Evolutionary conservation across 92 coral and sea anemone genomes (phyloP).

Genomic region (Heliopora coerulea): DNA sequence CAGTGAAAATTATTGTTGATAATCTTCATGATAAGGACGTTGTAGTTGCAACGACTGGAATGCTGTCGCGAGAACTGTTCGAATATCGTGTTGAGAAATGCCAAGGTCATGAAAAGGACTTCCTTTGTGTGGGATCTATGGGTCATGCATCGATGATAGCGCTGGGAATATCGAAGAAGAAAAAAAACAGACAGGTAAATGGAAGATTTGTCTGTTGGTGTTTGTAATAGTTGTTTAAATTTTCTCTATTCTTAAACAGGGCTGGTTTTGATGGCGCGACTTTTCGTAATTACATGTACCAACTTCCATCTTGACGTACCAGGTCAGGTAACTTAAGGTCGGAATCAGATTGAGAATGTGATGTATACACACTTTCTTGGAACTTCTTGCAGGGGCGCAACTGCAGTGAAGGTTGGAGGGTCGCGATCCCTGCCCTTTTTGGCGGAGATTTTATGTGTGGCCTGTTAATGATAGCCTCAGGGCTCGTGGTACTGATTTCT

Average conservation of each 20-base stretch:
- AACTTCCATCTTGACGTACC: neutral
- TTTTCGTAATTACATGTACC: too few relatives aligned
- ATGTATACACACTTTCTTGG: too few relatives aligned
- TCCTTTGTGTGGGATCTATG: slow-evolving; percentile 94
- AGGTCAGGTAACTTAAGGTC: too few relatives aligned
- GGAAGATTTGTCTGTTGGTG: too few relatives aligned
- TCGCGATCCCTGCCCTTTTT: too few relatives aligned
- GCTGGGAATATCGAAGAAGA: slow-evolving; percentile 88
- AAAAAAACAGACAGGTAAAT: slow-evolving; percentile 88
- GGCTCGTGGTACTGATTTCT: slow-evolving; percentile 83
- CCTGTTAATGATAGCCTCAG: slow-evolving; percentile 77
- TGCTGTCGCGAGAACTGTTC: slow-evolving; percentile 98
- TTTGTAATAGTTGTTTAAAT: too few relatives aligned
- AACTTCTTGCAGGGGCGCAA: too few relatives aligned
- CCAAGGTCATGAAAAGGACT: slow-evolving; percentile 97
- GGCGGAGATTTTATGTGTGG: too few relatives aligned
- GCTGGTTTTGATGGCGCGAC: too few relatives aligned
- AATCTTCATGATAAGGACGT: slow-evolving; percentile 84
- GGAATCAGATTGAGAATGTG: too few relatives aligned
- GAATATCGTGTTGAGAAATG: slow-evolving; percentile 88
- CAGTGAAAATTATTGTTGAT: slow-evolving; percentile 69
- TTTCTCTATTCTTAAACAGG: too few relatives aligned
- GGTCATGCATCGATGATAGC: slow-evolving; percentile 98
- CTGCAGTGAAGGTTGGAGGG: too few relatives aligned
- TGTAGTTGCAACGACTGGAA: slow-evolving; percentile 96